A percentile compares a stretch with the other conserved stretches of the same genome.
Evolutionary conservation across 2,888 invertebrate species (phyloP).

Genomic region (Aphelenchoides bicaudatus): DNA sequence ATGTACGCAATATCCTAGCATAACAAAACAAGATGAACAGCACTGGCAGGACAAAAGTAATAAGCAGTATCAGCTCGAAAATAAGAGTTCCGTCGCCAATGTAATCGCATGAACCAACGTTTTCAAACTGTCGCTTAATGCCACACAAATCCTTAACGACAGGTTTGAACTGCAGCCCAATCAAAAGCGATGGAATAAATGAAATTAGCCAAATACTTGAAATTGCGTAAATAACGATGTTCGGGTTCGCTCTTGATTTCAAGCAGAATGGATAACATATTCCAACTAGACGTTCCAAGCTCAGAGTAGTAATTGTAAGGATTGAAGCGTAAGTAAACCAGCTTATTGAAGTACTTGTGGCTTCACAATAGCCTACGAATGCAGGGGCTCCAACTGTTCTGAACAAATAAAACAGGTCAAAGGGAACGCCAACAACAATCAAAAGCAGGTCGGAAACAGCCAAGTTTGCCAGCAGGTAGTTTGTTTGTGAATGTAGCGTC

Average conservation of each 20-base stretch:
- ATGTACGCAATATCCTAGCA: constrained; percentile 43
- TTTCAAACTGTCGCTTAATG: constrained; percentile 39
- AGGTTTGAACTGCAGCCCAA: constrained; percentile 54
- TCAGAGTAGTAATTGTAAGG: constrained; percentile 52
- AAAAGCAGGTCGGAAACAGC: constrained; percentile 49
- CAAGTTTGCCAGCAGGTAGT: constrained; percentile 56
- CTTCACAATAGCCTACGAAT: constrained; percentile 50
- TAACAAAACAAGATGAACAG: constrained; percentile 56
- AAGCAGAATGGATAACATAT: constrained; percentile 56
- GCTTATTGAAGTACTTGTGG: constrained; percentile 48
- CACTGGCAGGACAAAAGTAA: constrained; percentile 55
- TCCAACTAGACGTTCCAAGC: constrained; percentile 53
- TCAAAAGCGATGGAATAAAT: constrained; percentile 51
- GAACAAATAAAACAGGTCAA: constrained; percentile 56
- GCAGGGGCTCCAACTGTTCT: constrained; percentile 37
- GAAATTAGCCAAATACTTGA: constrained; percentile 49
- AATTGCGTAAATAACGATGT: constrained; percentile 39
- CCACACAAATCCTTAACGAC: constrained; percentile 55
- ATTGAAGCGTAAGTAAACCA: constrained; percentile 58
- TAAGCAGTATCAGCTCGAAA: constrained; percentile 44
- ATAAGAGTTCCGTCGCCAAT: constrained; percentile 34
- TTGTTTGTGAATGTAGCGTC: constrained; percentile 55
- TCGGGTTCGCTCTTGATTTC: constrained; percentile 28
- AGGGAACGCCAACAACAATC: constrained; percentile 56
- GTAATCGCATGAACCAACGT: constrained; percentile 49